Evolutionary conservation across 2,113 vertebrate species (phyloP), one percentile per base, ranked within the genome.

Genomic region (Pygoscelis adeliae): DNA sequence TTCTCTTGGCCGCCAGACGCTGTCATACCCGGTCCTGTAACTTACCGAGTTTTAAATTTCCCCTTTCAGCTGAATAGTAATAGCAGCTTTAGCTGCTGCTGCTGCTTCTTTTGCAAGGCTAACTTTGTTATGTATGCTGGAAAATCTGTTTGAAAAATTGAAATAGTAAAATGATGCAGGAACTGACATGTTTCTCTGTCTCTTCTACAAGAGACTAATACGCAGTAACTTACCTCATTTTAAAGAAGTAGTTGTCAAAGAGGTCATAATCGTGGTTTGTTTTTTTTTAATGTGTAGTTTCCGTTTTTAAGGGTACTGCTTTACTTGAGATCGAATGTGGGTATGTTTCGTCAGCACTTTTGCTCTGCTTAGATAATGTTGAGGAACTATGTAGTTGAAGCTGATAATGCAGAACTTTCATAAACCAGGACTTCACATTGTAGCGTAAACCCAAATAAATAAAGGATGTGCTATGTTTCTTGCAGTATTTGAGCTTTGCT

Each of bases 11-110:
- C 23, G 55, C 32, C 13, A 25, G 52, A 3, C 15, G 3, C 49
- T 26, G 73, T 29, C 26, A 3, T 20, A 15, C 15, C 30, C 30
- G 11, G 12, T 15, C 15, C 25, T 36, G 29, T 3, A 26, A 27
- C 69, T 30, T 29, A 1, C 14, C 5, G 34, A 10, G 14, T 6
- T 32, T 34, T 19, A 11, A 6, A 27, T 53, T 9, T 23, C 9
- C 9, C 0, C 36, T 10, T 58, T 34, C 13, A 5, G 13, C 38
- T 34, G 34, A 38, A 2, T 0, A 19, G 30, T 4, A 12, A 17
- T 6, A 65, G 36, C 49, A n/a, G 55, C 59, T 36, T 52, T 49
- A 34, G 46, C 26, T 42, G 32, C 42, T 27, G 29, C 56, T 11
- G 34, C 56, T 11, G 63, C 44, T 62, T 6, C 32, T 61, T 56